A percentile compares a stretch with the other conserved stretches of the same genome.
Conservation (phyloP, 1,140 invertebrate species). For the Theocolax elegans region DNA sequence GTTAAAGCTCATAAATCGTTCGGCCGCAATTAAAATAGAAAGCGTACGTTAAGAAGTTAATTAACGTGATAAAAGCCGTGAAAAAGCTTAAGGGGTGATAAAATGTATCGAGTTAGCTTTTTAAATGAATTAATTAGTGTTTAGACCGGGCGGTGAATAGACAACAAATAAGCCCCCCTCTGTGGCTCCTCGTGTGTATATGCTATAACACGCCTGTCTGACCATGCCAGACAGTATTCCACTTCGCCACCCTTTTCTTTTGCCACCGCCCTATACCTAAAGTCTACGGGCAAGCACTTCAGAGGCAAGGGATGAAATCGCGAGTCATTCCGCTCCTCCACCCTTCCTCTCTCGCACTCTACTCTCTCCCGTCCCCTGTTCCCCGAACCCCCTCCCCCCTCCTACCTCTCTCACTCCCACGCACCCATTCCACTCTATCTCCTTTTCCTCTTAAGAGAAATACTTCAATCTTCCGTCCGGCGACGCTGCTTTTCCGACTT, state of each 20-base stretch:
- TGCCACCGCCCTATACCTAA: slow-evolving; percentile 3
- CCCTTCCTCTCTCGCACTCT: slow-evolving; percentile 25
- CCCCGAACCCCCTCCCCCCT: background rate
- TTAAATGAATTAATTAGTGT: slow-evolving; percentile 19
- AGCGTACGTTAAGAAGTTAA: too few relatives aligned
- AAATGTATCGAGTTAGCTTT: background rate
- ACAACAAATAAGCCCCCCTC: slow-evolving; percentile 19
- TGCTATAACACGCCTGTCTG: slow-evolving; percentile 40
- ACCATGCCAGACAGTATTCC: slow-evolving; percentile 48
- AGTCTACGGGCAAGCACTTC: slow-evolving; percentile 28
- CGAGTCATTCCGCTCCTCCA: slow-evolving; percentile 42
- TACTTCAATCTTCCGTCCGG: background rate
- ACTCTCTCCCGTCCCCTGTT: slow-evolving; percentile 15
- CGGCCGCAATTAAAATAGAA: too few relatives aligned
- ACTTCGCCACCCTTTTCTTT: slow-evolving; percentile 42
- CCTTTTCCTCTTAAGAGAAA: background rate
- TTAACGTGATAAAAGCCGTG: too few relatives aligned
- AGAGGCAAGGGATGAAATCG: slow-evolving; percentile 35
- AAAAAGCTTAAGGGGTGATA: too few relatives aligned
- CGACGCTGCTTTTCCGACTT: background rate
- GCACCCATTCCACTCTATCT: background rate
- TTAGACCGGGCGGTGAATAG: background rate
- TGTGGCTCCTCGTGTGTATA: background rate
- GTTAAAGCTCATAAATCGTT: too few relatives aligned
- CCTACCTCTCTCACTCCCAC: background rate